These are phyloP conservation scores for Ceratina japonica DNA, from an alignment of 1,140 invertebrate genomes.

Conservation along the genomic window DNA sequence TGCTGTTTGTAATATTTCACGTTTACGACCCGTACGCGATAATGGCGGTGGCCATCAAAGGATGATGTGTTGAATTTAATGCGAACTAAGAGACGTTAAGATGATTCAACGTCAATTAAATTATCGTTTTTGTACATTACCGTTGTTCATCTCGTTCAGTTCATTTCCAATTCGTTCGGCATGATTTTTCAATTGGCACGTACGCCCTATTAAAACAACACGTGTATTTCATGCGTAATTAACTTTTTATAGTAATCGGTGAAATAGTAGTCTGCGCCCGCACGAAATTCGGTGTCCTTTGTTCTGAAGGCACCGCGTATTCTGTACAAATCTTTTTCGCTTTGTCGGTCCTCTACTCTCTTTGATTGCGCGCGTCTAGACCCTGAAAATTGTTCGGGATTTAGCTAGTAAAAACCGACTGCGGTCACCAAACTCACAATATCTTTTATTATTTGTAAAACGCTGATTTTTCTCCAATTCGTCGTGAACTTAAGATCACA, in stretches of 20 bases:
- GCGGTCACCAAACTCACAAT: constrained; percentile 47
- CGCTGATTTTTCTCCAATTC: constrained; percentile 41
- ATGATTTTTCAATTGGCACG: not conserved
- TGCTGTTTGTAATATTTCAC: constrained; percentile 1
- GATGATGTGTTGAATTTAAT: constrained; percentile 6
- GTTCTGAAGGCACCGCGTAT: not conserved
- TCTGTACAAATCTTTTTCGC: not conserved
- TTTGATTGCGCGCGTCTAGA: not conserved
- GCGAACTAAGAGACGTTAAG: not conserved
- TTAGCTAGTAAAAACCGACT: constrained; percentile 29
- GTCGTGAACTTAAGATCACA: constrained; percentile 45
- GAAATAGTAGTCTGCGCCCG: not conserved
- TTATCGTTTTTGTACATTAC: not conserved
- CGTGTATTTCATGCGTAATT: too few relatives aligned
- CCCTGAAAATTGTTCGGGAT: constrained; percentile 17
- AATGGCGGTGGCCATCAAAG: not conserved
- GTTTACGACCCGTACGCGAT: constrained; percentile 1
- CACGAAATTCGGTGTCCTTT: constrained; percentile 1
- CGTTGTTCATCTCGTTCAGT: not conserved
- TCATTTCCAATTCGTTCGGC: not conserved
- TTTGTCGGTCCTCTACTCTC: not conserved
- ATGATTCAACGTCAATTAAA: not conserved
- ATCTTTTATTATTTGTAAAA: constrained; percentile 52
- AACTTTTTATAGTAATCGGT: too few relatives aligned
- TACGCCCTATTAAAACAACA: not conserved